Evolutionary conservation across 2,888 invertebrate species (phyloP).

Genomic region (Phengaris arion): DNA sequence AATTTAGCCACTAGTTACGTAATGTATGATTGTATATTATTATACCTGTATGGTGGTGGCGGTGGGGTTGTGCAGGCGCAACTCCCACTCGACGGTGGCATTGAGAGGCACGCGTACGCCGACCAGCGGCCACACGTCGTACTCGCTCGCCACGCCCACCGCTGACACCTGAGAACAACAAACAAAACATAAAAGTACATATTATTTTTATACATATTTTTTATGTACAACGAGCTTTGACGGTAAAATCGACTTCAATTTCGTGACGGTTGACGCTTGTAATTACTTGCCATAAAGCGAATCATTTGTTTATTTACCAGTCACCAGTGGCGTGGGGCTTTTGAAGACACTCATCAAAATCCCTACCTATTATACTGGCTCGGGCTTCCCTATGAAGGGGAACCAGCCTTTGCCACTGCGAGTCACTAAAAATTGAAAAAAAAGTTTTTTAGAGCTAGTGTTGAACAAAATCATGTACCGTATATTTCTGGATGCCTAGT

Average conservation of each 20-base stretch:
- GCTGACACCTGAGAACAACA: conserved; percentile 84
- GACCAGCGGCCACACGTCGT: conserved; percentile 93
- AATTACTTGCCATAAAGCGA: background rate
- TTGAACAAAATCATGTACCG: conserved; percentile 70
- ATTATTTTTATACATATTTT: no score
- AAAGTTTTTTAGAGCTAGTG: no score
- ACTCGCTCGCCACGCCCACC: conserved; percentile 92
- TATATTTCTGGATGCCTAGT: conserved; percentile 92
- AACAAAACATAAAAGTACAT: background rate
- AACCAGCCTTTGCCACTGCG: no score
- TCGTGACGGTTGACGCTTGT: background rate
- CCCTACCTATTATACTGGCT: no score
- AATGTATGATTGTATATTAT: background rate
- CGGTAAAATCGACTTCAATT: no score
- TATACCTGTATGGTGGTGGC: conserved; percentile 86
- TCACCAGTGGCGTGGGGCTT: no score
- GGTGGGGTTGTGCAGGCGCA: conserved; percentile 97
- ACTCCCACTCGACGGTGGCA: conserved; percentile 92
- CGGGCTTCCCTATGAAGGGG: no score
- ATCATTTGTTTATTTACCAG: background rate
- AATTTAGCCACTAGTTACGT: no score
- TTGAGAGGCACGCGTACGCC: conserved; percentile 95
- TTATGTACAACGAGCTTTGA: no score
- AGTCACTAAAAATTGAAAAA: no score
- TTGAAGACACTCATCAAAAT: no score